Percentiles rank a stretch among this genome's conserved stretches.
Evolutionary conservation across 2,113 vertebrate genomes (phyloP).

Genomic region (Oenanthe melanoleuca): DNA sequence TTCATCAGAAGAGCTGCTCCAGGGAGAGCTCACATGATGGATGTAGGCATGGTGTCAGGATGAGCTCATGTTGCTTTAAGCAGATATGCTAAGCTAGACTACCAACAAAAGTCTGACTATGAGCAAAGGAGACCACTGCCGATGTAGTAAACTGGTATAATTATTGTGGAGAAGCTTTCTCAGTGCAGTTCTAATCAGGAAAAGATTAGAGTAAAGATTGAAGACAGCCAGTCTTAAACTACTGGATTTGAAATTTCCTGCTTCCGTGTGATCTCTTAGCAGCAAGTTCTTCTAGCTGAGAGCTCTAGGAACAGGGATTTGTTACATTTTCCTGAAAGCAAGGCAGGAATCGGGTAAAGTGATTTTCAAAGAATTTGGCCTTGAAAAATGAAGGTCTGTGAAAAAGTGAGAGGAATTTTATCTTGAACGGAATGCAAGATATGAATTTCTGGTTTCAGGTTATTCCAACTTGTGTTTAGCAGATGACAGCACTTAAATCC

Average conservation of each 20-base stretch:
- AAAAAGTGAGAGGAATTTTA: slow-evolving; percentile 10
- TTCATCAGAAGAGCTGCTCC: neutral
- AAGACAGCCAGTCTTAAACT: neutral
- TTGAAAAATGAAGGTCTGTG: slow-evolving; percentile 1
- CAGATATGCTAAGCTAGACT: neutral
- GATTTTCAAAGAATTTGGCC: slow-evolving; percentile 35
- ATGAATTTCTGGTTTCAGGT: neutral
- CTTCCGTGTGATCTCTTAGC: neutral
- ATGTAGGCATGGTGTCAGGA: neutral
- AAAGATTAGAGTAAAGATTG: neutral
- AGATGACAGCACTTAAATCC: neutral
- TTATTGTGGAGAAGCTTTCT: neutral
- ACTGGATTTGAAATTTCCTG: neutral
- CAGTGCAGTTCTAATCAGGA: neutral
- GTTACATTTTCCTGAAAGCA: slow-evolving; percentile 50
- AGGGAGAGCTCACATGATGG: neutral
- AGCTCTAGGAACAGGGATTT: neutral
- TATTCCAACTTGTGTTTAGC: slow-evolving; percentile 15
- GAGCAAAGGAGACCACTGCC: neutral
- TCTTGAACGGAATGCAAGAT: slow-evolving; percentile 34
- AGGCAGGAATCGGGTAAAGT: neutral
- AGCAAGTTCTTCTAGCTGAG: neutral
- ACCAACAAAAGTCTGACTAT: neutral
- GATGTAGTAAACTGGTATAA: neutral
- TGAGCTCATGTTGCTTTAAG: neutral